These are phyloP conservation scores for Macrobrachium rosenbergii DNA, from an alignment of 1,140 invertebrate genomes.

Conservation along the genomic window DNA sequence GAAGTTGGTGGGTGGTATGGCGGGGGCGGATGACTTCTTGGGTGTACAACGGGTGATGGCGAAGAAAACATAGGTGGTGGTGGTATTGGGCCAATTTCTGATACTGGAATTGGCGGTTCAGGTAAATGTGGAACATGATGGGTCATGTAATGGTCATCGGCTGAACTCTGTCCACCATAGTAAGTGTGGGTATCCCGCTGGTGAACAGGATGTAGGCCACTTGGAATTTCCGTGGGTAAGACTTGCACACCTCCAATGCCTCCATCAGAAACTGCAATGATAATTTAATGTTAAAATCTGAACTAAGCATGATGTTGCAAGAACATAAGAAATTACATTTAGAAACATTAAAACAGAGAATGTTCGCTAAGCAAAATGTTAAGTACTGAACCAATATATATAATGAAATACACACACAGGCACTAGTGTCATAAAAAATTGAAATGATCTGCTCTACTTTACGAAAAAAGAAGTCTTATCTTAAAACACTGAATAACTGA, in stretches of 20 bases:
- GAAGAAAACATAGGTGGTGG: conserved; percentile 96
- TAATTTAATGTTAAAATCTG: background rate
- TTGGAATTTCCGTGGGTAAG: conserved; percentile 38
- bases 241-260: conserved; percentile 55
- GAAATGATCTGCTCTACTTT: conserved; percentile 7
- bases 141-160: conserved; percentile 3
- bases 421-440: conserved; percentile 17
- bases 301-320: no score
- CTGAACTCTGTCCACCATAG: conserved; percentile 37
- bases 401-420: conserved; percentile 33
- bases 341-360: no score
- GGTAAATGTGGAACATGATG: conserved; percentile 74
- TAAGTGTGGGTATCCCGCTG: conserved; percentile 59
- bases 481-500: conserved; percentile 24
- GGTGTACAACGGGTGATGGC: conserved; percentile 81
- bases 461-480: conserved; percentile 12
- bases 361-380: no score
- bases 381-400: no score
- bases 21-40: conserved; percentile 72
- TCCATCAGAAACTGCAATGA: conserved; percentile 44
- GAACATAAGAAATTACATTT: no score
- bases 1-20: conserved; percentile 65
- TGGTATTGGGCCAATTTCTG: conserved; percentile 94
- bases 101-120: conserved; percentile 90
- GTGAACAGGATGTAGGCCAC: conserved; percentile 54